Conservation (phyloP, 2,113 vertebrate genomes). For the Xerus inauris region DNA sequence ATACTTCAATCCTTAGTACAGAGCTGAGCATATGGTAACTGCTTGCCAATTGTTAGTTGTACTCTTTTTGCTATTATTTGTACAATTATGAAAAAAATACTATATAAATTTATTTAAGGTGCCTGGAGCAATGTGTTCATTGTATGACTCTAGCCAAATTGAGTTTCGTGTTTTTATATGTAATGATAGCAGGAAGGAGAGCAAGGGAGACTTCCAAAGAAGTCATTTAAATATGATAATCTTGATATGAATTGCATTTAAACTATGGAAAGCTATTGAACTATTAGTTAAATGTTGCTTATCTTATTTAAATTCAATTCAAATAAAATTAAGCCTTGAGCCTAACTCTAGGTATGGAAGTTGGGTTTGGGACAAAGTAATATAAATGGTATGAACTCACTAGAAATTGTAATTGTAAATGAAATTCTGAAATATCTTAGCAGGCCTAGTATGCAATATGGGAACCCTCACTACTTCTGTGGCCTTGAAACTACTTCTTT, state of each 20-base stretch:
- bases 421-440: not conserved
- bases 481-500: not conserved
- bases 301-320: not conserved
- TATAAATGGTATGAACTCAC: not conserved
- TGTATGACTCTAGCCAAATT: not conserved
- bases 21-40: not conserved
- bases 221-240: not conserved
- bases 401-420: not conserved
- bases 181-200: not conserved
- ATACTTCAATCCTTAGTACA: not conserved
- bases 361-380: not conserved
- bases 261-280: not conserved
- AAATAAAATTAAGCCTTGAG: not conserved
- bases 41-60: not conserved
- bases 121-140: not conserved
- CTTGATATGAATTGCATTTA: not conserved
- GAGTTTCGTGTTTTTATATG: not conserved
- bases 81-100: not conserved
- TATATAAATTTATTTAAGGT: not conserved
- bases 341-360: not conserved
- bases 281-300: not conserved
- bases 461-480: not conserved
- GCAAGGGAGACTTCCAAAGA: not conserved
- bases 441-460: not conserved
- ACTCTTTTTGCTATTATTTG: not conserved